Evolutionary conservation across 2,888 invertebrate species (phyloP).

Genomic region (Adelphocoris suturalis): DNA sequence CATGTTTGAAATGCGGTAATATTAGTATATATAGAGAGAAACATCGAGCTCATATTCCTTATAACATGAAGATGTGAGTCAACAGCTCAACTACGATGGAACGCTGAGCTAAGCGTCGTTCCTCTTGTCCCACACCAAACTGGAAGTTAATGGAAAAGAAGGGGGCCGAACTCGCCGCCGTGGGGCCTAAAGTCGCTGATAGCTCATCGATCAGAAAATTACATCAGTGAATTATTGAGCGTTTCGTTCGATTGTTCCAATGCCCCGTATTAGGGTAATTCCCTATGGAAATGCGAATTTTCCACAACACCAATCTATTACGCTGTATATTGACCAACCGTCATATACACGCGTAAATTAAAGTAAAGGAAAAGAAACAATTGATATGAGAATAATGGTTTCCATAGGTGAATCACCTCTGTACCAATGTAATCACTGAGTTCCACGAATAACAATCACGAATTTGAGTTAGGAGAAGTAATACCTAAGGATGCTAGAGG

Average conservation of each 20-base stretch:
- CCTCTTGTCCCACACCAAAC: background rate
- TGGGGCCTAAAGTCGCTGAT: constrained; percentile 10
- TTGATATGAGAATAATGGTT: no score
- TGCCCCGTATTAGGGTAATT: background rate
- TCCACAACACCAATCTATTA: background rate
- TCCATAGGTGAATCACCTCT: no score
- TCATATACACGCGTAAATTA: no score
- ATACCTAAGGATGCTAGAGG: no score
- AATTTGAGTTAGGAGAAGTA: no score
- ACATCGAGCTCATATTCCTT: no score
- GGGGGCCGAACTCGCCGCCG: background rate
- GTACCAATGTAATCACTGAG: no score
- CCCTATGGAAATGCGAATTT: background rate
- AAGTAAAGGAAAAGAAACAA: no score
- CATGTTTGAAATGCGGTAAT: no score
- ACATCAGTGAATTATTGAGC: constrained; percentile 54
- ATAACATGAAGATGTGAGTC: no score
- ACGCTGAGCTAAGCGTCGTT: background rate
- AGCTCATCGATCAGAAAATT: constrained; percentile 57
- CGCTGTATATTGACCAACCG: background rate
- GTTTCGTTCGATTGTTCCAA: constrained; percentile 37
- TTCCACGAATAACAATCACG: no score
- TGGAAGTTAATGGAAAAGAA: background rate
- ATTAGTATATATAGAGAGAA: no score
- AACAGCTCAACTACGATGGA: background rate